These are phyloP conservation scores for Ganaspis brasiliensis DNA, from an alignment of 2,888 invertebrate genomes.

Conservation along the genomic window DNA sequence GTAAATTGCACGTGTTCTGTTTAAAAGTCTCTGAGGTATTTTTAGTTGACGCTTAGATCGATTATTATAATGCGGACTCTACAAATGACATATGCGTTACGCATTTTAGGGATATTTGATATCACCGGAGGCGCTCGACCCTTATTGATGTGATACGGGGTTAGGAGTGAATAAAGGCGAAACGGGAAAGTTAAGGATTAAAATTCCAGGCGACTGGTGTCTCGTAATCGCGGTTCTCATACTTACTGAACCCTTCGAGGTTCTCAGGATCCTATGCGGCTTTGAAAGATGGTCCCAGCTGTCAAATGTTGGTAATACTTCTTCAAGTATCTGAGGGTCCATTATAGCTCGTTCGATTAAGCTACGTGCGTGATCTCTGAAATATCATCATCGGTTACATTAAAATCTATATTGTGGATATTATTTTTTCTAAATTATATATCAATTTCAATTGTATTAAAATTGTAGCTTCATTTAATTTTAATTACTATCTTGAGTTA, in stretches of 20 bases:
- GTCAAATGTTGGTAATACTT: conserved; percentile 14
- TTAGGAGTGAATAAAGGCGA: neutral
- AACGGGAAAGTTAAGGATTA: conserved; percentile 20
- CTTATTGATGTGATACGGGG: neutral
- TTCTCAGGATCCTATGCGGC: neutral
- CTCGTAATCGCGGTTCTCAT: neutral
- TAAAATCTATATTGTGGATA: too few species aligned
- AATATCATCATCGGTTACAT: neutral
- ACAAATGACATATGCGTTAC: conserved; percentile 1
- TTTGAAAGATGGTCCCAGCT: conserved; percentile 16
- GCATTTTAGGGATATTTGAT: conserved; percentile 11
- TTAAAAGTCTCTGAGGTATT: neutral
- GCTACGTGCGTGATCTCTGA: neutral
- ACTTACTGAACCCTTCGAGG: conserved; percentile 7
- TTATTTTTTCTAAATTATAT: too few species aligned
- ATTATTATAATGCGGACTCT: neutral
- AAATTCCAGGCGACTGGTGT: conserved; percentile 15
- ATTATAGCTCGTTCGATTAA: conserved; percentile 14
- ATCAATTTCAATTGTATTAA: too few species aligned
- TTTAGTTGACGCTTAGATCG: neutral
- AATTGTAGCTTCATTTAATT: too few species aligned
- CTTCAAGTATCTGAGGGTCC: conserved; percentile 3
- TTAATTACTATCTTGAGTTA: too few species aligned
- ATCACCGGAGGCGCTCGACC: neutral
- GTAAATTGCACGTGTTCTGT: neutral